Conservation (phyloP, 2,113 vertebrate species). For the Numida meleagris region DNA sequence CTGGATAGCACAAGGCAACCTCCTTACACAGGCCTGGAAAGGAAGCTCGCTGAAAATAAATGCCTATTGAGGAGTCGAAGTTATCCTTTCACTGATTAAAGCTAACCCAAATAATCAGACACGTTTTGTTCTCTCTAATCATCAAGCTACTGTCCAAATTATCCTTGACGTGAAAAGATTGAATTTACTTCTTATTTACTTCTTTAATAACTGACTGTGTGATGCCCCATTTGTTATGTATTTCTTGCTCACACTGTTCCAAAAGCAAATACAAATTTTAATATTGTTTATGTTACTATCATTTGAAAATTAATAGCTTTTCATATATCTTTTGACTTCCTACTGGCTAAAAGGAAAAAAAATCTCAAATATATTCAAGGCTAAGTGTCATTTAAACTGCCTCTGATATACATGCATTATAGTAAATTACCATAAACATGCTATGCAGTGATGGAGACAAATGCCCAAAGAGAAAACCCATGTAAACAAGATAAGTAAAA, state of each 20-base stretch:
- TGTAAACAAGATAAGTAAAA: constrained; percentile 78
- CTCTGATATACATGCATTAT: constrained; percentile 73
- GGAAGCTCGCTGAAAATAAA: background rate
- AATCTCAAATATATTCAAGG: constrained; percentile 71
- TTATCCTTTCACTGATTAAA: background rate
- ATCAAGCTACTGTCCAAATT: background rate
- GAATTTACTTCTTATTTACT: constrained; percentile 39
- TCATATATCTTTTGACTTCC: constrained; percentile 70
- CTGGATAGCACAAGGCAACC: background rate
- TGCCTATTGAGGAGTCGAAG: background rate
- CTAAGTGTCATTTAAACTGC: constrained; percentile 76
- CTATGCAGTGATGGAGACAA: constrained; percentile 71
- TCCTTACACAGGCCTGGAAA: background rate
- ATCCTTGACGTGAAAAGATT: constrained; percentile 32
- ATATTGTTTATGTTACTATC: constrained; percentile 64
- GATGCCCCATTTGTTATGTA: constrained; percentile 29
- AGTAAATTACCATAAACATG: constrained; percentile 77
- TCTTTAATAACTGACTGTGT: constrained; percentile 50
- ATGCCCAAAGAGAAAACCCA: constrained; percentile 69
- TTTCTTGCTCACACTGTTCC: constrained; percentile 24
- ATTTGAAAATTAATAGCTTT: constrained; percentile 75
- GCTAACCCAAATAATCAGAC: constrained; percentile 14
- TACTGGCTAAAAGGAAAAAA: constrained; percentile 63
- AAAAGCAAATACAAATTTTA: constrained; percentile 58
- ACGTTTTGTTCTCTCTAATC: constrained; percentile 12